These are phyloP conservation scores for Oxygymnocypris stewartii DNA, from an alignment of 2,113 vertebrate genomes.

Conservation along the genomic window DNA sequence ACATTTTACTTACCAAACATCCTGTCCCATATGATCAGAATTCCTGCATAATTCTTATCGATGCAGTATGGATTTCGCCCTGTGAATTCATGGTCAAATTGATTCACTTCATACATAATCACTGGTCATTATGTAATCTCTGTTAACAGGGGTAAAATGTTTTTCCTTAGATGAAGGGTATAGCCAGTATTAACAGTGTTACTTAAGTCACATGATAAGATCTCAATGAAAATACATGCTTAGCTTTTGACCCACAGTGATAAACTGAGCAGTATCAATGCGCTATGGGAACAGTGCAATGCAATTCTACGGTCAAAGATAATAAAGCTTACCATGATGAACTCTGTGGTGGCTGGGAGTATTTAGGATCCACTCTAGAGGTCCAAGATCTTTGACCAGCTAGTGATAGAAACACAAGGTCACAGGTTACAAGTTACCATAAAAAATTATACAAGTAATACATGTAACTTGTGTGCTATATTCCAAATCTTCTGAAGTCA, in stretches of 20 bases:
- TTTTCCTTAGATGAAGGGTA: neutral
- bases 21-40: constrained; percentile 91
- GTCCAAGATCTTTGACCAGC: constrained; percentile 84
- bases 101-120: neutral
- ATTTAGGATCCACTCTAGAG: constrained; percentile 89
- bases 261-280: neutral
- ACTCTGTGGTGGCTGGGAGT: constrained; percentile 93
- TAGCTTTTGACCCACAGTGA: neutral
- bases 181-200: neutral
- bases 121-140: neutral
- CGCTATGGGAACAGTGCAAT: neutral
- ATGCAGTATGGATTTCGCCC: constrained; percentile 91
- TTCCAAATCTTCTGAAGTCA: no score
- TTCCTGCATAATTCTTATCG: constrained; percentile 90
- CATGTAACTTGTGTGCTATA: no score
- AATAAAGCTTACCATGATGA: constrained; percentile 84
- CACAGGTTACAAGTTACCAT: neutral
- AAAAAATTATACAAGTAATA: no score
- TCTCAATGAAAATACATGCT: neutral
- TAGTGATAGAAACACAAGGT: constrained; percentile 59
- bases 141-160: neutral
- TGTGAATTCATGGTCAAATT: constrained; percentile 58
- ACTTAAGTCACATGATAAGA: constrained; percentile 21
- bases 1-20: constrained; percentile 83
- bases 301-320: neutral